Conservation (phyloP, 2,888 invertebrate genomes). For the Parascotia fuliginaria region DNA sequence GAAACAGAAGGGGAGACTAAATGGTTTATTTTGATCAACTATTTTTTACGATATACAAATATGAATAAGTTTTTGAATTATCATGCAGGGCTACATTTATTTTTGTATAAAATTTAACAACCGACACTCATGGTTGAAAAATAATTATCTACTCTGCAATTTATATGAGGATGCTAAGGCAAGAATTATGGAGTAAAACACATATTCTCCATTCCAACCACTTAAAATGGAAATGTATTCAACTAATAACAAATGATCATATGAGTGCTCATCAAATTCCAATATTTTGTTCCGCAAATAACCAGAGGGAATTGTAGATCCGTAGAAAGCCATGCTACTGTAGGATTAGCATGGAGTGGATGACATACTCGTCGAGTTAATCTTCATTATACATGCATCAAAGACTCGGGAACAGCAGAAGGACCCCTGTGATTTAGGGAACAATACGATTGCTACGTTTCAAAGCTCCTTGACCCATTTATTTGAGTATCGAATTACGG, state of each 20-base stretch:
- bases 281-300: slow-evolving; percentile 53
- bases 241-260: slow-evolving; percentile 29
- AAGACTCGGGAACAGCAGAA: slow-evolving; percentile 70
- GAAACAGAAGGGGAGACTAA: slow-evolving; percentile 16
- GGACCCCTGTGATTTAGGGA: slow-evolving; percentile 64
- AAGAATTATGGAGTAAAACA: no score
- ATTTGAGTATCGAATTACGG: slow-evolving; percentile 60
- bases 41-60: no score
- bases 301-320: slow-evolving; percentile 68
- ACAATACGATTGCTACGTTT: slow-evolving; percentile 76
- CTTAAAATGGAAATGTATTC: slow-evolving; percentile 33
- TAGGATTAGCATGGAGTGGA: slow-evolving; percentile 77
- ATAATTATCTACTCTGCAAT: no score
- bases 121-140: no score
- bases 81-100: no score
- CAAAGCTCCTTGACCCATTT: slow-evolving; percentile 80
- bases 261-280: slow-evolving; percentile 39
- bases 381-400: slow-evolving; percentile 82
- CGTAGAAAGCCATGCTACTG: slow-evolving; percentile 60
- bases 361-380: slow-evolving; percentile 80
- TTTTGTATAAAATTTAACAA: no score
- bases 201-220: not conserved
- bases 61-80: no score
- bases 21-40: slow-evolving; percentile 18
- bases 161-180: no score